Conservation (phyloP, 2,888 invertebrate genomes). For the Mechanitis messenoides region DNA sequence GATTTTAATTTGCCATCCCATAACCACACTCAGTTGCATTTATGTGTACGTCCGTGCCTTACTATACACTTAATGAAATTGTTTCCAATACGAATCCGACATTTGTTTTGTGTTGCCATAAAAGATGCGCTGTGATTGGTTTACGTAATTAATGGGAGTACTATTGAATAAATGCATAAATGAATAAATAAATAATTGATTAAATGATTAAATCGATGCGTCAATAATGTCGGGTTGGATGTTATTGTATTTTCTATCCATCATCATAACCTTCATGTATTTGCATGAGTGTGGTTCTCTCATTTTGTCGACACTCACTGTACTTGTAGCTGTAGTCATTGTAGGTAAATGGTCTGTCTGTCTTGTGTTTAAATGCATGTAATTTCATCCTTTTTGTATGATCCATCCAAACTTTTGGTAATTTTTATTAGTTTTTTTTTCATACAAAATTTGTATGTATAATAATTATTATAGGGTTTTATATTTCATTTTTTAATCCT, state of each 20-base stretch:
- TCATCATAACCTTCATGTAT: constrained; percentile 47
- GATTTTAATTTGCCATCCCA: constrained; percentile 44
- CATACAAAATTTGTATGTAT: too few species aligned
- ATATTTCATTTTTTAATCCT: too few species aligned
- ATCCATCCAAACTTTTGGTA: too few species aligned
- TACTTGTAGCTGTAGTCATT: constrained; percentile 30
- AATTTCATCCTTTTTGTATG: too few species aligned
- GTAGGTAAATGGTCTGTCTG: too few species aligned
- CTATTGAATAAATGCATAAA: constrained; percentile 25
- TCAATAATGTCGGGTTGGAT: constrained; percentile 68
- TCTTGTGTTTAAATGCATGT: too few species aligned
- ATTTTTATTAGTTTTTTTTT: too few species aligned
- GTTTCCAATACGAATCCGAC: constrained; percentile 58
- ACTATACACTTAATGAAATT: constrained; percentile 24
- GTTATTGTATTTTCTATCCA: constrained; percentile 40
- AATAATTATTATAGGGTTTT: too few species aligned
- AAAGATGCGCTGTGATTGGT: constrained; percentile 71
- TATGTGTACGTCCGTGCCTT: constrained; percentile 36
- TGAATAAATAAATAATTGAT: constrained; percentile 16
- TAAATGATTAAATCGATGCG: constrained; percentile 31
- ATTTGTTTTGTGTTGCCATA: constrained; percentile 71
- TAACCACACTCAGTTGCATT: constrained; percentile 76
- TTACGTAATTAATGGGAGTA: constrained; percentile 66
- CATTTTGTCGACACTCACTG: constrained; percentile 39
- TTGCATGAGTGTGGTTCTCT: constrained; percentile 74